phyloP scores from a whole-genome alignment of 2,113 vertebrate genomes.

The Promerops cafer region DNA sequence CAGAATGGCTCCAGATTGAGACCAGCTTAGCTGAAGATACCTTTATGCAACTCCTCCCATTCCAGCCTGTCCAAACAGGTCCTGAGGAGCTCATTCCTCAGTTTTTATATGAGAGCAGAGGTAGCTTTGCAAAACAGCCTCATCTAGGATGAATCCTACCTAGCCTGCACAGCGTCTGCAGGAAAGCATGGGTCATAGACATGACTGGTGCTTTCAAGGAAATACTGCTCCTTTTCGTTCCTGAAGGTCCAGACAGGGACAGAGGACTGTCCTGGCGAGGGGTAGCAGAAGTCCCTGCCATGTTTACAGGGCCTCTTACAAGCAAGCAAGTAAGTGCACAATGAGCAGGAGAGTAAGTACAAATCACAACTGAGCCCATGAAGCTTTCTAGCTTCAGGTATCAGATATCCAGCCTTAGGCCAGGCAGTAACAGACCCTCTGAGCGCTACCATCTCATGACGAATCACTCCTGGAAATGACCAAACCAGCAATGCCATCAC shows the following conservation, averaged over 20 bases:
- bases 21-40: not conserved
- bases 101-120: not conserved
- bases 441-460: not conserved
- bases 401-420: not conserved
- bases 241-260: not conserved
- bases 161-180: not conserved
- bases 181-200: not conserved
- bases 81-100: not conserved
- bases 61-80: not conserved
- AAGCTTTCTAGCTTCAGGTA: not conserved
- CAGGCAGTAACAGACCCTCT: not conserved
- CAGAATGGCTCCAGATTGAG: not conserved
- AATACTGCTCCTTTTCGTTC: not conserved
- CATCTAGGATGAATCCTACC: not conserved
- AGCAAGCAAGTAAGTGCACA: not conserved
- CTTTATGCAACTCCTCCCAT: not conserved
- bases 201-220: not conserved
- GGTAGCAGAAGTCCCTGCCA: not conserved
- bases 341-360: not conserved
- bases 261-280: not conserved
- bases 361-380: not conserved
- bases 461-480: not conserved
- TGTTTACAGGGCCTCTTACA: not conserved
- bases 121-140: not conserved
- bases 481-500: not conserved